Conservation (phyloP, 2,113 vertebrate genomes). For the Chloropsis cyanopogon region DNA sequence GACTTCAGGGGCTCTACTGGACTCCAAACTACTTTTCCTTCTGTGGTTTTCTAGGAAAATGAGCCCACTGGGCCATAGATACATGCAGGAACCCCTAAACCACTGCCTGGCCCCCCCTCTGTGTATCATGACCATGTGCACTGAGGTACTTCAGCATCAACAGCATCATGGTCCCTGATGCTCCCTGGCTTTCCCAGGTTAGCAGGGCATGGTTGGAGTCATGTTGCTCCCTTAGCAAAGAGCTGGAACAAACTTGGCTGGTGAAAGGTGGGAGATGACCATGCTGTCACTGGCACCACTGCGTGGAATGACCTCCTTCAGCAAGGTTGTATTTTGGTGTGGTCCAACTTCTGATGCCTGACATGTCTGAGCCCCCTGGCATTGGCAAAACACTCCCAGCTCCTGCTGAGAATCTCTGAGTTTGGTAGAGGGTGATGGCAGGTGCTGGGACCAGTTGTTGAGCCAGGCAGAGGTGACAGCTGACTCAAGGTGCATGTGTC, state of each 20-base stretch:
- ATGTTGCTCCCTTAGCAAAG: not conserved
- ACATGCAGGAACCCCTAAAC: not conserved
- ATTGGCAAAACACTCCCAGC: not conserved
- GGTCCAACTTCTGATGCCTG: not conserved
- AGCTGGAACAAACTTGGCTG: not conserved
- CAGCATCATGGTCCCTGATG: not conserved
- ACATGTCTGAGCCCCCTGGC: not conserved
- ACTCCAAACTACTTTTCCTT: not conserved
- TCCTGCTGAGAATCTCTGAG: not conserved
- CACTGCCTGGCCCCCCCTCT: not conserved
- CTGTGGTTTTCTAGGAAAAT: not conserved
- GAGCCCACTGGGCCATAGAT: not conserved
- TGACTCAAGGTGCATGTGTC: not conserved
- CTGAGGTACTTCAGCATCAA: not conserved
- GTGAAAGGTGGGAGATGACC: not conserved
- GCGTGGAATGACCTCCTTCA: not conserved
- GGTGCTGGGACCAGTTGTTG: not conserved
- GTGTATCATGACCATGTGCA: rapidly evolving
- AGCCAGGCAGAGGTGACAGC: not conserved
- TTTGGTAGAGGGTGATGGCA: not conserved
- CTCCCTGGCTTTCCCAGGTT: not conserved
- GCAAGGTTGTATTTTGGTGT: not conserved
- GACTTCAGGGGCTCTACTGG: not conserved
- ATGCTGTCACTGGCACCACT: not conserved
- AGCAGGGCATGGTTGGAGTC: not conserved